Conservation (phyloP, 2,113 vertebrate species). For the Sorex araneus region DNA sequence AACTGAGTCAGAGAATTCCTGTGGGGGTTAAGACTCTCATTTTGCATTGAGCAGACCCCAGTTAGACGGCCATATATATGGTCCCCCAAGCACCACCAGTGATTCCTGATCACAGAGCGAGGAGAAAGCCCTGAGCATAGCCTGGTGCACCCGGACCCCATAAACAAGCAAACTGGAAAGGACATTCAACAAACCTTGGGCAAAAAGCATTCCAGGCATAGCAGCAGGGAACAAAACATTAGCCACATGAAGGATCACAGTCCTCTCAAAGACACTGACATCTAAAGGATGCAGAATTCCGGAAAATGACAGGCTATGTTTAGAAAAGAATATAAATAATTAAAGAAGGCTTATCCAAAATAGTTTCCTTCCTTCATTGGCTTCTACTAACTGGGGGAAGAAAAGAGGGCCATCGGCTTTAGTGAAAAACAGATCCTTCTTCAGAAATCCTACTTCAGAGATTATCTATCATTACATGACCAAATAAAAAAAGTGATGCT, state of each 20-base stretch:
- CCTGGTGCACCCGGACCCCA: neutral
- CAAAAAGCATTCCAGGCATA: neutral
- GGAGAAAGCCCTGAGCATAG: too few species aligned
- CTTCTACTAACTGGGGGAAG: neutral
- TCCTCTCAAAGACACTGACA: neutral
- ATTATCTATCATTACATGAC: neutral
- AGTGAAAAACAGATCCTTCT: slow-evolving; percentile 46
- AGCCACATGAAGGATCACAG: slow-evolving; percentile 36
- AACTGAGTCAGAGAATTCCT: too few species aligned
- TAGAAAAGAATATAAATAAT: slow-evolving; percentile 69
- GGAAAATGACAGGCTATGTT: slow-evolving; percentile 61
- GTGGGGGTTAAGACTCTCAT: too few species aligned
- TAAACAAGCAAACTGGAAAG: neutral
- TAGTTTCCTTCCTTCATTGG: neutral
- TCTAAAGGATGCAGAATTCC: slow-evolving; percentile 24
- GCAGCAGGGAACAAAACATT: neutral
- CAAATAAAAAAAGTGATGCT: neutral
- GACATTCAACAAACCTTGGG: neutral
- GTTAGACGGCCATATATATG: too few species aligned
- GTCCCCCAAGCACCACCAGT: too few species aligned
- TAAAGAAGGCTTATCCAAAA: slow-evolving; percentile 56
- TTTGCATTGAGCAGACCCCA: too few species aligned
- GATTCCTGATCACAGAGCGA: too few species aligned
- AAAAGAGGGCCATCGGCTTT: neutral
- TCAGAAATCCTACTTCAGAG: slow-evolving; percentile 17